Conservation (phyloP, 2,113 vertebrate genomes). For the Hypocryptadius cinnamomeus region DNA sequence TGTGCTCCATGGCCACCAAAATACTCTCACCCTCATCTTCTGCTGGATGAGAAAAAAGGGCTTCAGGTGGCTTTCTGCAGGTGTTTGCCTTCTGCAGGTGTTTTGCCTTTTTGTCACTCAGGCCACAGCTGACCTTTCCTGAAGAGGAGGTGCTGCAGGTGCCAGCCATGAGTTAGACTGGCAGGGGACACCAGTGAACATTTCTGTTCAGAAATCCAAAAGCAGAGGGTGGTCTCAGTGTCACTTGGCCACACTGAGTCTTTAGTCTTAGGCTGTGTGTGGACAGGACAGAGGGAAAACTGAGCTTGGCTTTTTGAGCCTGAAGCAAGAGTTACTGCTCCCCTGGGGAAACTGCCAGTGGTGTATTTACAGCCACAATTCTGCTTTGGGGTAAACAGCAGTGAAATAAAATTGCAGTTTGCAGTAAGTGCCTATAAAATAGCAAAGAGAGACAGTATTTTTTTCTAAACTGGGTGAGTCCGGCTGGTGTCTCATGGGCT, state of each 20-base stretch:
- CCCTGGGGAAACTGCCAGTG: not conserved
- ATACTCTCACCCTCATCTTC: not conserved
- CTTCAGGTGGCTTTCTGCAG: not conserved
- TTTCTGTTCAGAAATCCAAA: not conserved
- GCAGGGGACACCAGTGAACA: not conserved
- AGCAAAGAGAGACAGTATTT: not conserved
- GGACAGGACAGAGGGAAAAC: not conserved
- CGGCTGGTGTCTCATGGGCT: not conserved
- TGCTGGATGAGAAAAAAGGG: not conserved
- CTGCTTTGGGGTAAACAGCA: not conserved
- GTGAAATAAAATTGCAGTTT: not conserved
- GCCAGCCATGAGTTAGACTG: not conserved
- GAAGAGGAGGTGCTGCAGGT: not conserved
- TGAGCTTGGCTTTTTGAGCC: not conserved
- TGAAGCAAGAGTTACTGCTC: not conserved
- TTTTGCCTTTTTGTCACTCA: not conserved
- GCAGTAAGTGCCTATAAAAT: not conserved
- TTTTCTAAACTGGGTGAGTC: not conserved
- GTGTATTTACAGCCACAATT: not conserved
- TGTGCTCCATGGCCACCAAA: not conserved
- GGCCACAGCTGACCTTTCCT: not conserved
- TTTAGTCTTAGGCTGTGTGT: not conserved
- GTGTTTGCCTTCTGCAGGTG: not conserved
- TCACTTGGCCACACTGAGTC: fast-evolving
- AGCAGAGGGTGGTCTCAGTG: not conserved